Percentiles rank a stretch among this genome's conserved stretches.
Evolutionary conservation across 2,113 vertebrate genomes (phyloP).

Genomic region (Syngnathus floridae): DNA sequence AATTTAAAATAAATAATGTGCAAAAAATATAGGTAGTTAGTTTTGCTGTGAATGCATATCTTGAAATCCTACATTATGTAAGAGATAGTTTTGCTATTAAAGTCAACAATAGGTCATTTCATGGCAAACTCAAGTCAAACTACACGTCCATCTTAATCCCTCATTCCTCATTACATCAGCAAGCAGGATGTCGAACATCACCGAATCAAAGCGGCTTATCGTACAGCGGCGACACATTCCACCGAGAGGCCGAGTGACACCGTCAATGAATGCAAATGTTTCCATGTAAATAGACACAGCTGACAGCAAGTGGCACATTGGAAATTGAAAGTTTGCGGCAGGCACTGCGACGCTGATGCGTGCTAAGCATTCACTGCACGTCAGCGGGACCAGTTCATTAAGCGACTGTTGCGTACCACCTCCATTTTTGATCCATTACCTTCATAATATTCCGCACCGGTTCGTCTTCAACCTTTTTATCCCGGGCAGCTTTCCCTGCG

Average conservation of each 20-base stretch:
- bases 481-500: conserved; percentile 40
- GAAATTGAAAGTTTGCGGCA: conserved; percentile 24
- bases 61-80: not conserved
- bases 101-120: not conserved
- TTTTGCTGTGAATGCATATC: not conserved
- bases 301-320: conserved; percentile 16
- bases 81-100: conserved; percentile 8
- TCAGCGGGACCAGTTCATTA: conserved; percentile 53
- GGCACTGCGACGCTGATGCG: conserved; percentile 10
- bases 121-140: conserved; percentile 10
- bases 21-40: not conserved
- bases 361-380: conserved; percentile 45
- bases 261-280: conserved; percentile 36
- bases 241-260: not conserved
- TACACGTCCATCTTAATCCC: conserved; percentile 20
- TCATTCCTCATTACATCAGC: conserved; percentile 22
- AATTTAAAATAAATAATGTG: not conserved
- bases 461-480: conserved; percentile 57
- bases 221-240: conserved; percentile 22
- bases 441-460: conserved; percentile 64
- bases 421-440: conserved; percentile 62
- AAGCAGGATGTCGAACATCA: conserved; percentile 4
- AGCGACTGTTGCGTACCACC: conserved; percentile 45
- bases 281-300: conserved; percentile 23
- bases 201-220: conserved; percentile 37